Conservation (phyloP, 2,113 vertebrate genomes). For the Casuarius casuarius region DNA sequence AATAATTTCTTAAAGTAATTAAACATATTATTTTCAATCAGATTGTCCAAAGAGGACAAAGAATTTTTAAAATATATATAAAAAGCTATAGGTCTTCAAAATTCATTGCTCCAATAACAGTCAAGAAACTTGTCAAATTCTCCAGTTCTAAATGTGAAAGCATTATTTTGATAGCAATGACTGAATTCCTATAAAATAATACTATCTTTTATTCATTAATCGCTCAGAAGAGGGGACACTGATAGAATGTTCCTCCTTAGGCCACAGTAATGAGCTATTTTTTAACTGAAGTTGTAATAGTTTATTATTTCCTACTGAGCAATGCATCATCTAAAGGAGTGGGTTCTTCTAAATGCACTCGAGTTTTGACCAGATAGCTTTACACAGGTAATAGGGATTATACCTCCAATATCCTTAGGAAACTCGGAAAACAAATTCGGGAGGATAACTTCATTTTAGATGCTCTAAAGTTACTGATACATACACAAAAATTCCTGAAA, state of each 20-base stretch:
- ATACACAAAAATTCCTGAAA: background rate
- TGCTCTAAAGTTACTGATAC: background rate
- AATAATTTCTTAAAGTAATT: background rate
- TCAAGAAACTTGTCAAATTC: background rate
- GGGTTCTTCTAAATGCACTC: background rate
- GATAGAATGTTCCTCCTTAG: background rate
- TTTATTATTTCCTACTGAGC: background rate
- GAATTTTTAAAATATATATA: background rate
- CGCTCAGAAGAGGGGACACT: background rate
- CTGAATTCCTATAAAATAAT: background rate
- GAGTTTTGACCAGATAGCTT: background rate
- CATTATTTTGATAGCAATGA: background rate
- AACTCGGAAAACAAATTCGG: background rate
- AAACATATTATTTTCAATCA: background rate
- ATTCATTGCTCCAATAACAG: background rate
- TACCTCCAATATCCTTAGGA: background rate
- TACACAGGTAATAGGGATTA: background rate
- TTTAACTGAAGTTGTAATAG: background rate
- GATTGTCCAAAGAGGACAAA: background rate
- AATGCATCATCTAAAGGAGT: background rate
- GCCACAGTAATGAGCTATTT: background rate
- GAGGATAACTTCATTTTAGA: background rate
- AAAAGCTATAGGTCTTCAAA: background rate
- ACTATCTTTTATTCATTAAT: background rate
- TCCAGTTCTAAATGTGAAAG: background rate